Evolutionary conservation across 2,113 vertebrate genomes (phyloP), one percentile per base, ranked within the genome.

Genomic region (Rhombomys opimus): DNA sequence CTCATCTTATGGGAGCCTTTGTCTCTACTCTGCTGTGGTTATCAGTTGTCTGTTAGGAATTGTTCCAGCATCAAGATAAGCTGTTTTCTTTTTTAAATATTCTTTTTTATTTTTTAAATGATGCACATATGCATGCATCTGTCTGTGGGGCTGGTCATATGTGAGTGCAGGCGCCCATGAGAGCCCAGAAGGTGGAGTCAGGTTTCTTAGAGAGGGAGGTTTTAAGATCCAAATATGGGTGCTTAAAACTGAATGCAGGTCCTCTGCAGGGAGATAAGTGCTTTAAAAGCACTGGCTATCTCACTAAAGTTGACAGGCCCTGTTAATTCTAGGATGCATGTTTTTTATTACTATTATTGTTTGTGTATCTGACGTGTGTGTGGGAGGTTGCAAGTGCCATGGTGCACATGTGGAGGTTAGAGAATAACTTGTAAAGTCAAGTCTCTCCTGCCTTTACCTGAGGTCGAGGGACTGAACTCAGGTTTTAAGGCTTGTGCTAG

Each of bases 61-160:
- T 91, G 90, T 90, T 50, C 61, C 88, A 57, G 73, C 46, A 63
- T 32, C 6, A 50, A 97, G 91, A 93, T 65, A 65, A 90, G 11
- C 23, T 14, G 88, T 82, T 68, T 68, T 61, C 20, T 32, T 32
- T 30, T 68, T 68, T 68, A 68, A 68, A 68, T 32, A 13, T 32
- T 61, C 3, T 57, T 13, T 13, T 57, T 13, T 57, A 57, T 61
- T 17, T 61, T 61, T 61, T 5, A n/a, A 17, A n/a, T 18, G 14
- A 38, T 38, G n/a, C 35, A 70, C 14, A 7, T 35, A 72, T n/a
- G 70, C 30, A 72, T n/a, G 70, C 30, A 27, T n/a, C 35, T 72
- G 59, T 72, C n/a, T 72, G 35, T 72, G 70, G 70, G 35, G 20
- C 14, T 72, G 70, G 15, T 14, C 35, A n/a, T 72, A 35, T 72